Conservation (phyloP, 2,113 vertebrate species). For the Leucopsar rothschildi region DNA sequence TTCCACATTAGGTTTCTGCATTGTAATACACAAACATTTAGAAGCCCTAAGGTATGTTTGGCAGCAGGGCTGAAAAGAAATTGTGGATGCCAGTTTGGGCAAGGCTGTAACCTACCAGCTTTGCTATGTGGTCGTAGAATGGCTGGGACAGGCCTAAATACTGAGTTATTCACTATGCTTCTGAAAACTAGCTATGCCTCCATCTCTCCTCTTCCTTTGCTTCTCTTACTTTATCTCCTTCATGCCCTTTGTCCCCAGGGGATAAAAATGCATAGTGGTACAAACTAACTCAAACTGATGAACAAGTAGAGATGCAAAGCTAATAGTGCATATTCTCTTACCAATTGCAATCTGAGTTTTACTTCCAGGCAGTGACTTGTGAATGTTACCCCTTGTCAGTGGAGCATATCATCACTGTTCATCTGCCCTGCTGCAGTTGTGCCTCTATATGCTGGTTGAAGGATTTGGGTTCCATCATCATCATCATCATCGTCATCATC, state of each 20-base stretch:
- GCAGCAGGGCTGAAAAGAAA: background rate
- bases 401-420: background rate
- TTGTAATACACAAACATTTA: background rate
- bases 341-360: fast-evolving
- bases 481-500: background rate
- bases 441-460: background rate
- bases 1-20: background rate
- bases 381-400: background rate
- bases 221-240: background rate
- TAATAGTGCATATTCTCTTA: background rate
- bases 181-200: background rate
- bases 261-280: background rate
- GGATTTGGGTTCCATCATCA: background rate
- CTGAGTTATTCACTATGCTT: fast-evolving
- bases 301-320: background rate
- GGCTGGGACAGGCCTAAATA: background rate
- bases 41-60: background rate
- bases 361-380: background rate
- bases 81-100: background rate
- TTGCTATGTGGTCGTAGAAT: background rate
- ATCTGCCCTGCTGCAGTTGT: background rate
- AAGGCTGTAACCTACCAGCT: background rate
- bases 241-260: background rate
- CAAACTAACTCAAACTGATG: fast-evolving
- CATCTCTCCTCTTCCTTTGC: background rate